Percentiles rank a stretch among this genome's conserved stretches.
Evolutionary conservation across 2,113 vertebrate species (phyloP).

Genomic region (Paradisaea rubra): DNA sequence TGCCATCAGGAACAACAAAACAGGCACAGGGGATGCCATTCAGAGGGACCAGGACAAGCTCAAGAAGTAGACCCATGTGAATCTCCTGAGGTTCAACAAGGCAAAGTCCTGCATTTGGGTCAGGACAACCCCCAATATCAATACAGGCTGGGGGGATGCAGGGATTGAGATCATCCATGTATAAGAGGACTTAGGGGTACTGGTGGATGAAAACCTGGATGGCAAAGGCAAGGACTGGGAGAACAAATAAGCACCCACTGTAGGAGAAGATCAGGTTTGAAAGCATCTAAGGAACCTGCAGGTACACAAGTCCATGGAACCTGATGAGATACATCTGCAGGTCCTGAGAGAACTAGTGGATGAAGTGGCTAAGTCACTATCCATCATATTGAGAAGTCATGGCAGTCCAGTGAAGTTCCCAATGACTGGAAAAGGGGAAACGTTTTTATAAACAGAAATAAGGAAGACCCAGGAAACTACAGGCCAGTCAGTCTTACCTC

Average conservation of each 20-base stretch:
- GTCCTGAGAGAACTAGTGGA: not conserved
- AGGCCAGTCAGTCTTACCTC: not conserved
- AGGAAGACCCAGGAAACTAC: not conserved
- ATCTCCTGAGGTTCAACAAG: not conserved
- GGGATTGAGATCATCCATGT: not conserved
- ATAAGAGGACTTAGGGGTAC: not conserved
- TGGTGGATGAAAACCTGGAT: not conserved
- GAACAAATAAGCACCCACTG: not conserved
- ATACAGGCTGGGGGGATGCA: not conserved
- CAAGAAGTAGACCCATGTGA: not conserved
- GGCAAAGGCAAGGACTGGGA: not conserved
- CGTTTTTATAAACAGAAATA: not conserved
- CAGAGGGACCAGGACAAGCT: not conserved
- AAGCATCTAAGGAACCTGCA: not conserved
- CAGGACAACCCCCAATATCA: not conserved
- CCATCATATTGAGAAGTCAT: not conserved
- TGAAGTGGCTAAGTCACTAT: not conserved
- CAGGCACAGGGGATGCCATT: not conserved
- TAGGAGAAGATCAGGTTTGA: not conserved
- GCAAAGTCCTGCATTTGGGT: not conserved
- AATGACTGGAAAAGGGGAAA: not conserved
- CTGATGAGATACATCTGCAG: not conserved
- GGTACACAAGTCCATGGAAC: not conserved
- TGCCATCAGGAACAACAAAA: not conserved
- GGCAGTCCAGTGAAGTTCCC: not conserved